Percentiles rank a stretch among this genome's conserved stretches.
These are phyloP conservation scores for Epinotia brunnichana DNA, from an alignment of 2,888 invertebrate species.

Conservation along the genomic window DNA sequence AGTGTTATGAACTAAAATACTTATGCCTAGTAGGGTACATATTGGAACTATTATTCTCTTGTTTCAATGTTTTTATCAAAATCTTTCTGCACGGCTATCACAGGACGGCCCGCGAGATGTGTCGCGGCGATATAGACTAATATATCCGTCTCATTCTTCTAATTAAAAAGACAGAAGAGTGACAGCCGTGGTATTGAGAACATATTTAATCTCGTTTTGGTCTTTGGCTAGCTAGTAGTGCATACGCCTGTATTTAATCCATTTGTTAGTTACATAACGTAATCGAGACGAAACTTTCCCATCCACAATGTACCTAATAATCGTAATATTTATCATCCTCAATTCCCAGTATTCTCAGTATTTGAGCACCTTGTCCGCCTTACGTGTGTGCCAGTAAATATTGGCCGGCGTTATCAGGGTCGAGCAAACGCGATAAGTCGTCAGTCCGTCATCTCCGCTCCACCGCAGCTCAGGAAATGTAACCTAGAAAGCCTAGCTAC, in stretches of 20 bases:
- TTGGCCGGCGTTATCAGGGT: slow-evolving; percentile 31
- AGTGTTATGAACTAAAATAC: no score
- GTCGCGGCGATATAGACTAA: no score
- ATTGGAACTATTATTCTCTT: no score
- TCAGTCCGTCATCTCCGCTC: slow-evolving; percentile 17
- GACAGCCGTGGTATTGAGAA: not conserved
- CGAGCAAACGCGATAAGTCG: slow-evolving; percentile 15
- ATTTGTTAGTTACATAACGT: not conserved
- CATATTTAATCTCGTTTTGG: not conserved
- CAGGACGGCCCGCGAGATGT: no score
- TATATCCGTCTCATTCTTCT: no score
- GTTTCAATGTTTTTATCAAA: no score
- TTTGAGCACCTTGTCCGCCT: slow-evolving; percentile 26
- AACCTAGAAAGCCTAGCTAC: slow-evolving; percentile 15
- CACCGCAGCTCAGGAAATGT: not conserved
- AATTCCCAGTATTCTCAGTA: slow-evolving; percentile 13
- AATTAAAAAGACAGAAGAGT: no score
- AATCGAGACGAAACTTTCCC: not conserved
- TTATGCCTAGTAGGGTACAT: no score
- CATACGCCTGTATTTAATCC: not conserved
- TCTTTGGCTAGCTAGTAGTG: not conserved
- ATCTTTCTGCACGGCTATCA: no score
- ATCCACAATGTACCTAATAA: not conserved
- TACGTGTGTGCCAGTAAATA: slow-evolving; percentile 19
- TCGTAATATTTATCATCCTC: slow-evolving; percentile 11